Conservation (phyloP, 1,140 invertebrate genomes). For the Drosophila kohkoa region DNA sequence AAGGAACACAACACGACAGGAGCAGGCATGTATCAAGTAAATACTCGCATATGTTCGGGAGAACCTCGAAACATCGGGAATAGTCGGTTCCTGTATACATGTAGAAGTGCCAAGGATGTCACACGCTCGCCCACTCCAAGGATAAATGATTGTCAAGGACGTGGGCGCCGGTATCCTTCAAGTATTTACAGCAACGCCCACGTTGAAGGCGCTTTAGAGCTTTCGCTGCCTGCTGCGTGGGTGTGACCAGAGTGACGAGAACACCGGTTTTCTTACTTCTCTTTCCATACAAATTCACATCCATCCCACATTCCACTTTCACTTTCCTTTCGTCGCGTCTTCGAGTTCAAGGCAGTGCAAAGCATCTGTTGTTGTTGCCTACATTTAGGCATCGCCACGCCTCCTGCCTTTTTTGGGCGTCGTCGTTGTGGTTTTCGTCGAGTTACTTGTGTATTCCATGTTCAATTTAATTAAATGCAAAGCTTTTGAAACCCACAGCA, state of each 20-base stretch:
- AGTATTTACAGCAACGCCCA: slow-evolving; percentile 64
- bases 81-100: slow-evolving; percentile 16
- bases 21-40: slow-evolving; percentile 10
- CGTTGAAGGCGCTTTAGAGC: slow-evolving; percentile 16
- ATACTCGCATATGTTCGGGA: slow-evolving; percentile 10
- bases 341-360: slow-evolving; percentile 72
- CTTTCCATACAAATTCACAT: background rate
- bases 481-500: slow-evolving; percentile 36
- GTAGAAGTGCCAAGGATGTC: slow-evolving; percentile 15
- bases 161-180: slow-evolving; percentile 62
- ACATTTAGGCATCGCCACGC: slow-evolving; percentile 54
- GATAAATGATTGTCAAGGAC: slow-evolving; percentile 73
- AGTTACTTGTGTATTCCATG: slow-evolving; percentile 46
- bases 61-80: slow-evolving; percentile 15
- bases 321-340: slow-evolving; percentile 58
- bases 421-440: background rate
- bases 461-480: slow-evolving; percentile 52
- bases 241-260: slow-evolving; percentile 23
- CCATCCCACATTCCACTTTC: slow-evolving; percentile 37
- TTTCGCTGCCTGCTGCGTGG: slow-evolving; percentile 32
- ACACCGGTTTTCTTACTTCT: slow-evolving; percentile 36
- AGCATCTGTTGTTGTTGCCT: slow-evolving; percentile 42
- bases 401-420: background rate
- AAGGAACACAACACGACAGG: background rate
- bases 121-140: slow-evolving; percentile 24